A percentile compares a stretch with the other conserved stretches of the same genome.
Evolutionary conservation across 1,140 invertebrate species (phyloP).

Genomic region (Drosophila micromelanica): DNA sequence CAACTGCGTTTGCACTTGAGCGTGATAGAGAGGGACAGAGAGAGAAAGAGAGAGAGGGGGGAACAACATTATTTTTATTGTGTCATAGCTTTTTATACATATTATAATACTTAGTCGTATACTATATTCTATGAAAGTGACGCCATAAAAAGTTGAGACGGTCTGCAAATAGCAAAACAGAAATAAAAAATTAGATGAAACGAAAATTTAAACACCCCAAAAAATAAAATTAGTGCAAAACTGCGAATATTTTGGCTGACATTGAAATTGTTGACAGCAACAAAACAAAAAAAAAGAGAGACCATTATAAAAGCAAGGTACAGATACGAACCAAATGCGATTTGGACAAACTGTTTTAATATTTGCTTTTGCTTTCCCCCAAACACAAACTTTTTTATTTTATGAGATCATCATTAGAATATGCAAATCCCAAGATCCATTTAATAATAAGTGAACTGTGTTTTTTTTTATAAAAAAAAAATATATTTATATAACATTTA

Average conservation of each 20-base stretch:
- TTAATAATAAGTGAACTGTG: not conserved
- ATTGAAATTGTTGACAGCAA: conserved; percentile 62
- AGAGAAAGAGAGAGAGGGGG: not conserved
- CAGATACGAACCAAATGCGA: conserved; percentile 48
- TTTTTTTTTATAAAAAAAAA: not conserved
- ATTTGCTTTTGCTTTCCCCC: conserved; percentile 41
- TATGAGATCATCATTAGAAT: not conserved
- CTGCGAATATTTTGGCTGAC: conserved; percentile 62
- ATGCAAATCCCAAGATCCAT: not conserved
- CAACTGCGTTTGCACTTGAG: conserved; percentile 57
- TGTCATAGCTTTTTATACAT: conserved; percentile 64
- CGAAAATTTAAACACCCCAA: conserved; percentile 28
- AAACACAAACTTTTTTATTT: not conserved
- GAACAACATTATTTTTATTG: conserved; percentile 54
- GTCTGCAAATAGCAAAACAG: conserved; percentile 18
- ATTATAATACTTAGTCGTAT: not conserved
- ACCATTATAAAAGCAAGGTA: not conserved
- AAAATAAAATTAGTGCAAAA: conserved; percentile 19
- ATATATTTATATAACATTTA: no score
- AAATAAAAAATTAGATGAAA: conserved; percentile 20
- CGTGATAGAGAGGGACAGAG: not conserved
- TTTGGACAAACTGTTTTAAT: conserved; percentile 68
- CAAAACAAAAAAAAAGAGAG: conserved; percentile 10
- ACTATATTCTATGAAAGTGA: conserved; percentile 24
- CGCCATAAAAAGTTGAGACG: conserved; percentile 44